phyloP scores from a whole-genome alignment of 2,888 invertebrate genomes.

The Uloborus plumipes region DNA sequence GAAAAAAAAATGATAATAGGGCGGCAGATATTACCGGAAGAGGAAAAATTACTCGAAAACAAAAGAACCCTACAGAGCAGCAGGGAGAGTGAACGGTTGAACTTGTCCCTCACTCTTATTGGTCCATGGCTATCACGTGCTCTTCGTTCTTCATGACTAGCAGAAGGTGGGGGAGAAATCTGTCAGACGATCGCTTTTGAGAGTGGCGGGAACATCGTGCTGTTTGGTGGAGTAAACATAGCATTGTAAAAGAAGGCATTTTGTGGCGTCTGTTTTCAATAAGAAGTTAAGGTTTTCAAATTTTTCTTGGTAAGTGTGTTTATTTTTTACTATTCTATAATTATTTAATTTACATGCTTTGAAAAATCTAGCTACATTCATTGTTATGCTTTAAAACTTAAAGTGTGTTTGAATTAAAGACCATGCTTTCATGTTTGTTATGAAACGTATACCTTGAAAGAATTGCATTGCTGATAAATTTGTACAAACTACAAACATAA shows the following conservation, averaged over 20 bases:
- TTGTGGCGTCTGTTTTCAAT: background rate
- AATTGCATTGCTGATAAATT: too few relatives aligned
- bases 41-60: conserved; percentile 36
- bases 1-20: conserved; percentile 10
- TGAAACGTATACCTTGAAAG: too few relatives aligned
- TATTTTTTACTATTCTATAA: too few relatives aligned
- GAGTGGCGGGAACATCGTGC: conserved; percentile 29
- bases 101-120: conserved; percentile 16
- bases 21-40: conserved; percentile 52
- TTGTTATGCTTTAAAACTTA: too few relatives aligned
- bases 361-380: too few relatives aligned
- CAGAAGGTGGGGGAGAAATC: conserved; percentile 22
- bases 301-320: too few relatives aligned
- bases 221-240: conserved; percentile 6
- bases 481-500: too few relatives aligned
- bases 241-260: background rate
- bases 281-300: background rate
- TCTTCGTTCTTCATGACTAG: conserved; percentile 42
- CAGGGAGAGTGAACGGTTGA: conserved; percentile 32
- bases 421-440: too few relatives aligned
- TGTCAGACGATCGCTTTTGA: conserved; percentile 51
- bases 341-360: too few relatives aligned
- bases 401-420: too few relatives aligned
- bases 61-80: conserved; percentile 25
- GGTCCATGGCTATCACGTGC: conserved; percentile 34